Base-by-base conservation (phyloP, 2,888 invertebrate species). In the Mesorhabditis spiculigera region DNA sequence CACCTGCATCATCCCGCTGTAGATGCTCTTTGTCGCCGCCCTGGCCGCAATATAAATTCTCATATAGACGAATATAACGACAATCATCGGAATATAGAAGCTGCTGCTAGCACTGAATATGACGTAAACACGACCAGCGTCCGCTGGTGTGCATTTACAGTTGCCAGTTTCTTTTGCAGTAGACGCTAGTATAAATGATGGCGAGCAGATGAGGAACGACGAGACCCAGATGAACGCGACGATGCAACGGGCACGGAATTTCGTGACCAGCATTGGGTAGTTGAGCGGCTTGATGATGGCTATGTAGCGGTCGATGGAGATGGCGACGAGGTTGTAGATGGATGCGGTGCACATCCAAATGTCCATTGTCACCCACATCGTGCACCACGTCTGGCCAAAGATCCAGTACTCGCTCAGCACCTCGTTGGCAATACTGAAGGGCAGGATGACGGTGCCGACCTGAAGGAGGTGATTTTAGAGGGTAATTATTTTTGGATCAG, bases 271-370 rank as follows among this genome's bases (percentile, higher is more conserved):
- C 80, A 93, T 91, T 43, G 95, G 95, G 89, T 97, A 97, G 86
- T 92, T 93, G 84, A 97, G 93, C 0, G 97, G 97, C 69, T 94
- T 90, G 62, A 95, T 95, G 73, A 97, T 95, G 43, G 97, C 97
- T 82, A 97, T 92, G 89, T 96, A 97, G 16, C 89, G 84, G 74
- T 87, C 96, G 86, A 96, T 89, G 16, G 94, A 94, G 86, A 96
- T 96, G 82, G 94, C 95, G 86, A 95, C 95, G 69, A 96, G 90
- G 88, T 96, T 96, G 81, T 96, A 90, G 84, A 96, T 96, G 81
- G 94, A 95, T 0, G 96, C 94, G 0, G 97, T 97, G 88, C 95
- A 96, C 92, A 96, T 93, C 94, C 95, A 95, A 10, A 97, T 96
- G 88, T 97, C 97, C 71, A 95, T 91, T 0, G 96, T 95, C 75